Conservation (phyloP, 2,888 invertebrate genomes). For the Pseudoips prasinana region DNA sequence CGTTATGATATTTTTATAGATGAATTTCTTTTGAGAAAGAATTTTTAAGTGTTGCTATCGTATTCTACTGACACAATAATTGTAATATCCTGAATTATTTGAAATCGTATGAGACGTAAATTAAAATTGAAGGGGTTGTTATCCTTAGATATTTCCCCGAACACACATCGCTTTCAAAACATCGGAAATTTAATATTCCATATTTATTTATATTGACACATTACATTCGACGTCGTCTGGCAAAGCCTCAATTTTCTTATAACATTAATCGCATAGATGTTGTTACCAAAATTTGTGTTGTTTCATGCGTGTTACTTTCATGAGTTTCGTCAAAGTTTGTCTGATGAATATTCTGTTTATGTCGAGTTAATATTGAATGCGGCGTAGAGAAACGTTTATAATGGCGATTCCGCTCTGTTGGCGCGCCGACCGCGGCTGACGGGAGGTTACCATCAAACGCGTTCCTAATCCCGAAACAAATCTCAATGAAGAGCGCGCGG, state of each 20-base stretch:
- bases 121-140: slow-evolving; percentile 43
- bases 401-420: slow-evolving; percentile 49
- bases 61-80: slow-evolving; percentile 19
- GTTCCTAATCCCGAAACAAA: slow-evolving; percentile 79
- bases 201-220: slow-evolving; percentile 56
- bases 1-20: too few species aligned
- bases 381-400: slow-evolving; percentile 49
- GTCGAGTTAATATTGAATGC: slow-evolving; percentile 55
- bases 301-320: slow-evolving; percentile 55
- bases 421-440: slow-evolving; percentile 51
- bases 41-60: slow-evolving; percentile 18
- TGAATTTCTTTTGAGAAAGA: not conserved
- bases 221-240: slow-evolving; percentile 39
- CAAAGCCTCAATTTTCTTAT: slow-evolving; percentile 43
- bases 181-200: slow-evolving; percentile 55
- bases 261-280: slow-evolving; percentile 51
- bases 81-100: slow-evolving; percentile 23
- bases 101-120: slow-evolving; percentile 27
- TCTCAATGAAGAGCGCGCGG: slow-evolving; percentile 80
- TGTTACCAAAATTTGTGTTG: slow-evolving; percentile 47
- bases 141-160: slow-evolving; percentile 45
- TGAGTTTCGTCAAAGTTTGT: slow-evolving; percentile 52
- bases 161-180: slow-evolving; percentile 47
- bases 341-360: slow-evolving; percentile 64
- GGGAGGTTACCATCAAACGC: slow-evolving; percentile 71